Evolutionary conservation across 2,888 invertebrate genomes (phyloP).

Genomic region (Malacosoma neustria): DNA sequence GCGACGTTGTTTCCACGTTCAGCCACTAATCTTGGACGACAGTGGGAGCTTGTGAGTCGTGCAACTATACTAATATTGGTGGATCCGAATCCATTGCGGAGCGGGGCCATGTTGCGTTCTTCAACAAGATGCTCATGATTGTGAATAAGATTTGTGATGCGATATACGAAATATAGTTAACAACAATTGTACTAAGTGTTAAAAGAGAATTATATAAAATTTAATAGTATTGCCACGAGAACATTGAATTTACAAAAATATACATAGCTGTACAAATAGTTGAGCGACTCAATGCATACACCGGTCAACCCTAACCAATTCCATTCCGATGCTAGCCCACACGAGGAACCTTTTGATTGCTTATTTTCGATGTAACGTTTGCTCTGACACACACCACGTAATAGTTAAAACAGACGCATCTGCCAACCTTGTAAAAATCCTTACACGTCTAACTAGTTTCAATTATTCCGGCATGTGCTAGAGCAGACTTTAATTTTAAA

Average conservation of each 20-base stretch:
- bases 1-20: too few species aligned
- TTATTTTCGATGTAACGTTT: too few species aligned
- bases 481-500: too few species aligned
- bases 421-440: too few species aligned
- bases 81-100: too few species aligned
- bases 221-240: slow-evolving; percentile 67
- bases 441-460: too few species aligned
- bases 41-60: slow-evolving; percentile 36
- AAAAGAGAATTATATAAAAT: slow-evolving; percentile 57
- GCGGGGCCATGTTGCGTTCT: too few species aligned
- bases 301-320: slow-evolving; percentile 35
- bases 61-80: slow-evolving; percentile 29
- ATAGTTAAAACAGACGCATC: too few species aligned
- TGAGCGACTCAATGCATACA: slow-evolving; percentile 52
- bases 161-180: too few species aligned
- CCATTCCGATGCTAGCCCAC: slow-evolving; percentile 8
- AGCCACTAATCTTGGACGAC: slow-evolving; percentile 15
- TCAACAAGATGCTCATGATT: too few species aligned
- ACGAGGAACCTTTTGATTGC: background rate
- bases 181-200: slow-evolving; percentile 64
- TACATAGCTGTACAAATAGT: slow-evolving; percentile 69
- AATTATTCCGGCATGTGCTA: too few species aligned
- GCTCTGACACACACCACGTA: background rate
- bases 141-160: too few species aligned
- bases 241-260: slow-evolving; percentile 70